Evolutionary conservation across 2,888 invertebrate genomes (phyloP).

Genomic region (Cremastinae sp.): DNA sequence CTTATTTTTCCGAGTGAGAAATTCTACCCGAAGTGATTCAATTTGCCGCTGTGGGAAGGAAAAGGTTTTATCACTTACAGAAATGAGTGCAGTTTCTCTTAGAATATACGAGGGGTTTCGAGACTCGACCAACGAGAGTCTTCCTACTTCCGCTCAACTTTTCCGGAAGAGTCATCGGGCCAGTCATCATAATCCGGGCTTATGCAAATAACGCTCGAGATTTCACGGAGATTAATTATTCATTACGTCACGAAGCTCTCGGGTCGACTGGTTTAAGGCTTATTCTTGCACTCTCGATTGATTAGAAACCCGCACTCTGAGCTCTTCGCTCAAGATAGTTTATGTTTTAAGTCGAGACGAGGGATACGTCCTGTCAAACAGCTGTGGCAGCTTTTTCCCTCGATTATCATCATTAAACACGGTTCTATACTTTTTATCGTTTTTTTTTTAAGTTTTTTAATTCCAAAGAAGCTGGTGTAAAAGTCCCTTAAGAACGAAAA

Average conservation of each 20-base stretch:
- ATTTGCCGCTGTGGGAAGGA: too few relatives aligned
- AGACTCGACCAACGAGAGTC: too few relatives aligned
- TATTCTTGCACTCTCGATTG: constrained; percentile 42
- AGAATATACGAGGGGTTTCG: too few relatives aligned
- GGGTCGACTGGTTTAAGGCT: constrained; percentile 67
- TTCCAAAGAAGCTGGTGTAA: too few relatives aligned
- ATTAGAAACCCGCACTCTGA: constrained; percentile 39
- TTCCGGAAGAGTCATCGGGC: constrained; percentile 61
- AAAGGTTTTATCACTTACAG: too few relatives aligned
- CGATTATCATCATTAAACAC: too few relatives aligned
- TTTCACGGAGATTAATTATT: constrained; percentile 75
- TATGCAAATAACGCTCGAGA: constrained; percentile 71
- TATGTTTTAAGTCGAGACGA: too few relatives aligned
- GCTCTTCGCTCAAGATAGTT: neutral
- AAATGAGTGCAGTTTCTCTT: neutral
- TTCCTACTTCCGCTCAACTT: neutral
- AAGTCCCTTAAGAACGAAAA: too few relatives aligned
- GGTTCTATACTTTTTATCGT: too few relatives aligned
- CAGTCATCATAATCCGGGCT: constrained; percentile 71
- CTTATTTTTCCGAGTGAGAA: too few relatives aligned
- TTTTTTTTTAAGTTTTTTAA: too few relatives aligned
- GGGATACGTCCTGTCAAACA: neutral
- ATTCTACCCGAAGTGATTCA: too few relatives aligned
- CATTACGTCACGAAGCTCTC: constrained; percentile 68
- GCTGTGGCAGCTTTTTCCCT: neutral